Conservation (phyloP, 1,140 invertebrate genomes). For the Charaxes varanes region DNA sequence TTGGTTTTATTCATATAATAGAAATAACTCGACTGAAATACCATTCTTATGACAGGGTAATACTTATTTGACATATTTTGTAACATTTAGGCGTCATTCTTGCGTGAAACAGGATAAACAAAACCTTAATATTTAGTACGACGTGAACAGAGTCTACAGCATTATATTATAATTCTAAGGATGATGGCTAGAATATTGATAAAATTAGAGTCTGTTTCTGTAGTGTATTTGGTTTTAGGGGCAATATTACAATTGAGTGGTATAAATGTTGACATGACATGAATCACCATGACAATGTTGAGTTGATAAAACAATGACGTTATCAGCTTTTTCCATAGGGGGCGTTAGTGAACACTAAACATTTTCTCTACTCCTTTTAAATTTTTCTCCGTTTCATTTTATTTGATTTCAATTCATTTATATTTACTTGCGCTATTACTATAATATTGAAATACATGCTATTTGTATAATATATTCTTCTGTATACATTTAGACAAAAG, state of each 20-base stretch:
- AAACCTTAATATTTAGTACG: not conserved
- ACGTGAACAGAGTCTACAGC: slow-evolving; percentile 4
- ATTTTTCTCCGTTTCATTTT: too few species aligned
- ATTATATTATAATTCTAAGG: too few species aligned
- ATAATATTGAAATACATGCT: too few species aligned
- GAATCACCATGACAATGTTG: slow-evolving; percentile 63
- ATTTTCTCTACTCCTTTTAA: too few species aligned
- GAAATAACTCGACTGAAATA: too few species aligned
- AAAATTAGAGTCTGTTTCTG: slow-evolving; percentile 8
- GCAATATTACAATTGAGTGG: slow-evolving; percentile 16
- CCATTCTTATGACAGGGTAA: too few species aligned
- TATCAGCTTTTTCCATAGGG: slow-evolving; percentile 38
- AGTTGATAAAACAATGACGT: slow-evolving; percentile 48
- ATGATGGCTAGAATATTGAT: too few species aligned
- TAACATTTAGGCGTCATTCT: not conserved
- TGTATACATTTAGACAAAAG: too few species aligned
- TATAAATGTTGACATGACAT: slow-evolving; percentile 44
- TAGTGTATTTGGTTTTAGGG: slow-evolving; percentile 3
- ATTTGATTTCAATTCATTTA: not conserved
- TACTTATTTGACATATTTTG: too few species aligned
- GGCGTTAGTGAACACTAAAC: slow-evolving; percentile 36
- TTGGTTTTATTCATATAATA: not conserved
- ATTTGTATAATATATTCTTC: too few species aligned
- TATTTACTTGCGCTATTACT: not conserved
- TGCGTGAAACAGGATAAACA: not conserved